These are phyloP conservation scores for Plebejus melissa DNA, from an alignment of 2,888 invertebrate genomes.

Conservation along the genomic window DNA sequence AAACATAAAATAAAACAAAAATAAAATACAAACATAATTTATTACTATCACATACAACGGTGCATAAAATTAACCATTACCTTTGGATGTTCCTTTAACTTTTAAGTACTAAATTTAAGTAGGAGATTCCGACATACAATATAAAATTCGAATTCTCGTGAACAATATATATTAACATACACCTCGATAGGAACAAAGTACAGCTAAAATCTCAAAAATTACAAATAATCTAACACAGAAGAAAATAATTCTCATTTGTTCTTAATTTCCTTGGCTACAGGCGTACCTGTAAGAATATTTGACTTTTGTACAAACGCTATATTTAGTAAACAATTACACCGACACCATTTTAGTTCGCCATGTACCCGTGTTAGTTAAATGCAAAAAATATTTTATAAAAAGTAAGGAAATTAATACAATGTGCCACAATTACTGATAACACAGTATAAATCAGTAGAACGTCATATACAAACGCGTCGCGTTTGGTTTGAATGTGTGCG, in stretches of 20 bases:
- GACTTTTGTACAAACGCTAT: conserved; percentile 33
- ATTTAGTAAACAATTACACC: conserved; percentile 37
- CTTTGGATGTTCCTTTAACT: conserved; percentile 58
- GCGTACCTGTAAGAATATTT: conserved; percentile 68
- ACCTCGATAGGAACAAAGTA: conserved; percentile 36
- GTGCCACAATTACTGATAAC: conserved; percentile 12
- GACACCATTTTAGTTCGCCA: conserved; percentile 44
- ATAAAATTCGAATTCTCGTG: conserved; percentile 34
- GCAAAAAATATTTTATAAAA: conserved; percentile 40
- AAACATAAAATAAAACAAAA: conserved; percentile 67
- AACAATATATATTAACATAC: conserved; percentile 30
- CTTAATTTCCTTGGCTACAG: conserved; percentile 65
- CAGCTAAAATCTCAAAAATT: conserved; percentile 51
- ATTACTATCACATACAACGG: conserved; percentile 66
- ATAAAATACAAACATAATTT: conserved; percentile 67
- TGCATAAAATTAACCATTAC: conserved; percentile 56
- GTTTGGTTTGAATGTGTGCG: background rate
- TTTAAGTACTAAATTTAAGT: conserved; percentile 73
- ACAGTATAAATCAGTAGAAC: background rate
- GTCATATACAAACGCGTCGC: background rate
- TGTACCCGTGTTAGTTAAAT: conserved; percentile 51
- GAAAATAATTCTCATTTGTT: conserved; percentile 55
- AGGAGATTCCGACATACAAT: conserved; percentile 59
- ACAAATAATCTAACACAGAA: conserved; percentile 46
- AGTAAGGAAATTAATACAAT: conserved; percentile 38